Evolutionary conservation across 2,113 vertebrate genomes (phyloP), one percentile per base, ranked within the genome.

Genomic region (Gorsachius goisagi): DNA sequence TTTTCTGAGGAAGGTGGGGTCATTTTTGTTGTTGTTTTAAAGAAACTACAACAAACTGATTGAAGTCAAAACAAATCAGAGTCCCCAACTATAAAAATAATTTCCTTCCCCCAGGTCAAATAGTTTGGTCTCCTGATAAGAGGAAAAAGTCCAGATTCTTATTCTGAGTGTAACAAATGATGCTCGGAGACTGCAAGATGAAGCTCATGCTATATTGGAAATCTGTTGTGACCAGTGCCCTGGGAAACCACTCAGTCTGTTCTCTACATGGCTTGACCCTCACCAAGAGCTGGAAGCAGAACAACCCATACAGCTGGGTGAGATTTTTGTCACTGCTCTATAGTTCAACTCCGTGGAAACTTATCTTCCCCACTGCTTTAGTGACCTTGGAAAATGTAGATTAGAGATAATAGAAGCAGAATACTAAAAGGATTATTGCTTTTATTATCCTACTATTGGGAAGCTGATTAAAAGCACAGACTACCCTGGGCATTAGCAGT

Each of bases 391-490:
- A 63, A 87, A 89, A 81, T 0, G 3, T 1, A 83, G 86, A 60
- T 9, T 9, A 47, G 78, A 92, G 69, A 49, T 76, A 59, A 76
- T 0, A 68, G 50, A 83, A 83, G 53, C 35, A 84, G 85, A 76
- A 90, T 83, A 71, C 67, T 88, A 77, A 80, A 92, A 85, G 53
- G 49, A 85, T 92, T 79, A 88, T 45, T 73, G 58, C 58, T 85
- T 64, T 85, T 83, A 82, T 88, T 88, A 88, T 60, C 78, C 59
- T 76, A 17, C 74, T 76, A 45, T 58, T 83, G 85, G 60, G 75
- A 88, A 94, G 75, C 62, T 93, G 75, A 85, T 90, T 91, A 83
- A 80, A 83, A 88, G 62, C 71, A 88, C 20, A 56, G 45, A 35
- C 62, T 56, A 66, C 35, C 19, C 33, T 69, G 44, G 20, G 37